Base-by-base conservation (phyloP, 92 coral and sea anemone species). In the Phenganax marumi region DNA sequence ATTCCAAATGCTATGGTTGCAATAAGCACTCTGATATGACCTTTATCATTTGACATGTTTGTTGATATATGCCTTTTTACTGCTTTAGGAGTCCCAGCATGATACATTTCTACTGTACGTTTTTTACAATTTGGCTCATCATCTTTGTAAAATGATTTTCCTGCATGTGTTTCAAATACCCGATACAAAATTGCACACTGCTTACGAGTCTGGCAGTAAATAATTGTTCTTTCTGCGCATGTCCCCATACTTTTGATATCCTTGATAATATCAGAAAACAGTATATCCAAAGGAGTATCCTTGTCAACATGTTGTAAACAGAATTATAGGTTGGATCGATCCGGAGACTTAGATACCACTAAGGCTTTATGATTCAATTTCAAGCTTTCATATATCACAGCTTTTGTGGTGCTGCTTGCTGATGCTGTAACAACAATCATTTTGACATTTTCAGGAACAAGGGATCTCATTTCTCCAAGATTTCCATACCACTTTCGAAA, bases 381-480 rank as follows among this genome's bases (percentile, higher is more conserved):
- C 19, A 60, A n/a, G 19, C 68, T 60, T 60, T 60, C 10, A 60
- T 60, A 60, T 10, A 60, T 68, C 12, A 68, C 48, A 68, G 48
- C 8, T 23, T 10, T 68, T 33, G 74, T 46, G 8, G 18, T 23
- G 16, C 25, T 68, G 39, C 43, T 68, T n/a, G 74, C 74, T 24
- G 74, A 68, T 68, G 74, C 68, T 60, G 68, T 60, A 2, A 75
- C 84, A 7, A 76, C 87, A 21, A 87, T 12, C 52, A 83, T 11
- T 8, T 50, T 62, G 17, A 84, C 71, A n/a, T 55, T 50, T 50
- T 84, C 53, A 16, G 85, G 81, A 43, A 83, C 50, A 39, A 87
- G 84, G 0, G 88, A 87, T 43, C 80, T n/a, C 16, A 88, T 24
- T 61, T 88, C 88, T 10, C 78, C 80, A 46, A 86, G 87, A 52